Base-by-base conservation (phyloP, 92 coral and sea anemone species). In the Epizoanthus rinbou region DNA sequence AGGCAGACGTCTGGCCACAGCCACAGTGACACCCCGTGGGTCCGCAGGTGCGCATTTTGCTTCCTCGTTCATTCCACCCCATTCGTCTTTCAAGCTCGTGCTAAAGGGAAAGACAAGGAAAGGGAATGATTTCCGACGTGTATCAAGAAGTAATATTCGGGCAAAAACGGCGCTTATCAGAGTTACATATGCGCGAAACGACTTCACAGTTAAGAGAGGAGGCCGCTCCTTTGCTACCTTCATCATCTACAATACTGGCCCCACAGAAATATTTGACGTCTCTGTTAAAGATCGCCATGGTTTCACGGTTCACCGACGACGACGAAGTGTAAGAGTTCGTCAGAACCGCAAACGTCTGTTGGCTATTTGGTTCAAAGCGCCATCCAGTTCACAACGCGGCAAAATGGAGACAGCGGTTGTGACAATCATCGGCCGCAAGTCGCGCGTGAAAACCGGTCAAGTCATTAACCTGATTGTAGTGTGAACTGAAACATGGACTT, bases 41-140 rank as follows among this genome's bases (percentile, higher is more conserved):
- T 63, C 80, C 5, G 66, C 85, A 57, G 92, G 92, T 6, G 90
- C 88, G 3, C 98, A 91, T 57, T 91, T 90, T 76, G 58, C 75
- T 10, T 89, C 93, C 14, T 85, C 92, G 15, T 92, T 95, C 62
- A 31, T 31, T 35, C 94, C 97, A 74, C 98, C 98, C 15, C 69
- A 89, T 2, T 79, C 62, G 22, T 80, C 92, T 10, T 95, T 95
- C 79, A 88, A 69, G 65, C 45, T 95, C 22, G 85, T 73, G 65
- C 69, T 95, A 65, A 92, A 84, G 78, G 98, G 98, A 3, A 87
- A 25, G 63, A 95, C 98, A 11, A 86, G 85, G 56, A 84, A 64
- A 54, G 97, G 97, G 9, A 79, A 72, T 76, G 18, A 50, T 66
- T 92, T 94, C 64, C 86, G 88, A 68, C 91, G 98, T 4, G 79